Base-by-base conservation (phyloP, 2,113 vertebrate species). In the Cinclus mexicanus region DNA sequence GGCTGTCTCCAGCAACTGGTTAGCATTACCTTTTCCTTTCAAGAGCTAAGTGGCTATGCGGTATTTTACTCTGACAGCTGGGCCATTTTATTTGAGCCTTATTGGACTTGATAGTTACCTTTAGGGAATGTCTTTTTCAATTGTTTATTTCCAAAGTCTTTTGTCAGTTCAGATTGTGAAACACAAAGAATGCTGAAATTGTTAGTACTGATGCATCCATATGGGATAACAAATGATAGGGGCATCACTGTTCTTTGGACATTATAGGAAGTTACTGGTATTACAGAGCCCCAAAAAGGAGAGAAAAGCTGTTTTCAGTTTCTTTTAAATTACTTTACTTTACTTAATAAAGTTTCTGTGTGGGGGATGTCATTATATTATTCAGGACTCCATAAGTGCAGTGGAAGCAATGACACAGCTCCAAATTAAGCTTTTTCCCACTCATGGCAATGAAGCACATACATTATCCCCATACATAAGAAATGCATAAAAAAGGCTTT, bases 91-190 rank as follows among this genome's bases (percentile, higher is more conserved):
- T 94, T 98, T 97, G 97, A 98, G 96, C 83, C 97, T 98, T 98
- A 98, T 98, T 98, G 96, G 87, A 96, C 93, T 97, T 98, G 98
- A 98, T 98, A 94, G 97, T 92, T 98, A 98, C 98, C 97, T 97
- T 98, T 92, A 98, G 96, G 97, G 95, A 97, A 97, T 97, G 97
- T 96, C 97, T 97, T 97, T 98, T 98, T 95, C 97, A 95, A 97
- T 97, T 97, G 97, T 97, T 98, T 97, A 94, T 97, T 98, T 98
- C 96, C 89, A 71, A 96, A 97, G 91, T 87, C 84, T 96, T 89
- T 94, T 98, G 95, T 97, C 96, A 97, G 87, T 96, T 97, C 90
- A 96, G 95, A 94, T 92, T 87, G 92, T 75, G 91, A 90, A 97
- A 97, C 91, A 94, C 87, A 97, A 97, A 97, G 92, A 96, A 96